These are phyloP conservation scores for Boleophthalmus pectinirostris DNA, from an alignment of 2,113 vertebrate species.

Conservation along the genomic window DNA sequence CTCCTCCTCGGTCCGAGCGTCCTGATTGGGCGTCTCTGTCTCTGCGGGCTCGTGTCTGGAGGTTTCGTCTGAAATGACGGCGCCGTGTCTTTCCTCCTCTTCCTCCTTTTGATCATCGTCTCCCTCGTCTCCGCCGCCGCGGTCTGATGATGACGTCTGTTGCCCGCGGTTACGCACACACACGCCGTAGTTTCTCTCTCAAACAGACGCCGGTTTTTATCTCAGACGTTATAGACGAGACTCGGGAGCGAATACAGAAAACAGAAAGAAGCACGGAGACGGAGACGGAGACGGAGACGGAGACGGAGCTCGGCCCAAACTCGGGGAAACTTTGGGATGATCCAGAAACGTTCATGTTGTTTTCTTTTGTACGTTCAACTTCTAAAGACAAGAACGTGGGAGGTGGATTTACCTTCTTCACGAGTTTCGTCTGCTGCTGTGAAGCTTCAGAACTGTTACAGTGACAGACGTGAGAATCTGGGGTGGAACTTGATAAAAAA, in stretches of 20 bases:
- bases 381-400: no score
- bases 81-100: not conserved
- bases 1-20: no score
- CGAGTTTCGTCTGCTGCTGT: no score
- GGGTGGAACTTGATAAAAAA: no score
- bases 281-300: conserved; percentile 49
- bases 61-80: not conserved
- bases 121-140: conserved; percentile 4
- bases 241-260: conserved; percentile 53
- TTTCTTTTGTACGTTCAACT: no score
- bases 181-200: conserved; percentile 14
- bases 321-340: no score
- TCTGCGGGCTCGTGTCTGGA: not conserved
- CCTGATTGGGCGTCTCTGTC: not conserved
- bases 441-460: no score
- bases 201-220: conserved; percentile 30
- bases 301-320: conserved; percentile 36
- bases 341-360: no score
- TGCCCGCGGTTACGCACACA: conserved; percentile 53
- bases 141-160: conserved; percentile 50
- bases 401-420: no score
- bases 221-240: conserved; percentile 40
- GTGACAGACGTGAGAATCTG: no score
- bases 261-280: conserved; percentile 55
- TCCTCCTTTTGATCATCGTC: conserved; percentile 34